phyloP scores from a whole-genome alignment of 2,797 vertebrate genomes.

The Microchirus variegatus region DNA sequence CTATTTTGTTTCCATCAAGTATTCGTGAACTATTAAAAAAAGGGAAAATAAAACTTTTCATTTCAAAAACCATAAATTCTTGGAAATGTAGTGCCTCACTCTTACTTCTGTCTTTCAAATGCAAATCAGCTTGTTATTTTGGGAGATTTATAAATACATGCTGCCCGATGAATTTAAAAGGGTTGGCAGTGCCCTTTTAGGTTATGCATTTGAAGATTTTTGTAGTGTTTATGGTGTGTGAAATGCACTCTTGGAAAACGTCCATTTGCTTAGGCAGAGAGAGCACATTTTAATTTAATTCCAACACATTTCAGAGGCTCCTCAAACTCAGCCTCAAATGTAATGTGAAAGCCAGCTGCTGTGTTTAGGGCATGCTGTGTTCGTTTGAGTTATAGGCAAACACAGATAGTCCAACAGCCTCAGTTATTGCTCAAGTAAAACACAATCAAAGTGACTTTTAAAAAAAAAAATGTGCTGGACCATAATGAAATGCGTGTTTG shows the following conservation, averaged over 20 bases:
- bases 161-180: constrained; percentile 62
- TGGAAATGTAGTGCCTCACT: constrained; percentile 43
- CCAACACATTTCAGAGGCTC: constrained; percentile 78
- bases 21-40: no score
- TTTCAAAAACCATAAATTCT: constrained; percentile 64
- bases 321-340: constrained; percentile 74
- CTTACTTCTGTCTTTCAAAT: constrained; percentile 70
- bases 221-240: constrained; percentile 79
- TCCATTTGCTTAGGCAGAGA: constrained; percentile 69
- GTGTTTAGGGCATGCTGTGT: constrained; percentile 46
- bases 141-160: constrained; percentile 49
- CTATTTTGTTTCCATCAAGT: constrained; percentile 7
- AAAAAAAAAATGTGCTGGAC: constrained; percentile 63
- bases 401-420: constrained; percentile 68
- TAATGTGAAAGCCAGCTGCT: constrained; percentile 82
- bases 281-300: constrained; percentile 79
- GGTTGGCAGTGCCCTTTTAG: constrained; percentile 66
- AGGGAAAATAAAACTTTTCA: constrained; percentile 54
- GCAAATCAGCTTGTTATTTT: constrained; percentile 78
- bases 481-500: constrained; percentile 74
- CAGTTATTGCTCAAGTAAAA: constrained; percentile 79
- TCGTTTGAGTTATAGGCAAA: constrained; percentile 73
- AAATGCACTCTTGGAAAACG: constrained; percentile 77
- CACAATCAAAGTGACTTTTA: constrained; percentile 79
- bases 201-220: constrained; percentile 75